Evolutionary conservation across 2,113 vertebrate species (phyloP), one percentile per base, ranked within the genome.

Genomic region (Uria aalge): DNA sequence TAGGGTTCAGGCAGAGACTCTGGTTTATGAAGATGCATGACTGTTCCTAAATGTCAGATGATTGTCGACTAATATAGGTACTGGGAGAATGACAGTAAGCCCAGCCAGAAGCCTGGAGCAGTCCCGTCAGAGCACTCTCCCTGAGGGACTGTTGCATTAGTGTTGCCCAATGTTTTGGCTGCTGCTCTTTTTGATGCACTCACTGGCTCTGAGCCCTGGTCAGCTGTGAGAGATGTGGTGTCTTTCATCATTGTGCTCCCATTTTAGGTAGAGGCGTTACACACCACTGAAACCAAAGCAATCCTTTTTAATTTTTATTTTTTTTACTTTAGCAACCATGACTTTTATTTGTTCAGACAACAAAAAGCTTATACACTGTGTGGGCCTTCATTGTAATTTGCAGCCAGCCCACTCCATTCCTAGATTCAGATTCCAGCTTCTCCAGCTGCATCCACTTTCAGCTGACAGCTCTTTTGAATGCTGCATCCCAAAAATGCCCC

Each of bases 361-460:
- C 64, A 85, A 91, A 96, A 91, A 41, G 30, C 60, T 91, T 59
- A 40, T 59, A 50, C 12, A 9, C 15, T 68, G 12, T 72, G 34
- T 82, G 24, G 53, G 81, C 47, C 43, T 85, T 85, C 66, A 16
- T 38, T 94, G 45, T 85, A 85, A 91, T 92, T 88, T 96, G 56
- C 69, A 72, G 43, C 43, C 78, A 85, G 74, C 84, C 92, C 77
- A 76, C 62, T 16, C 62, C 77, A 73, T 94, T 92, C 84, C 81
- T 88, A 45, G 36, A 26, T 72, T 93, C 74, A 88, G 69, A 94
- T 91, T 96, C 96, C 84, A 92, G 4, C 57, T 89, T 94, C 53
- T 95, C 74, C 93, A 96, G 94, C 92, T 97, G 92, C 60, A 88
- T 93, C 57, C 81, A 75, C 71, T 95, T 93, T 78, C 73, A 92